Evolutionary conservation across 1,140 invertebrate genomes (phyloP), one percentile per base, ranked within the genome.

Genomic region (Aporrectodea caliginosa): DNA sequence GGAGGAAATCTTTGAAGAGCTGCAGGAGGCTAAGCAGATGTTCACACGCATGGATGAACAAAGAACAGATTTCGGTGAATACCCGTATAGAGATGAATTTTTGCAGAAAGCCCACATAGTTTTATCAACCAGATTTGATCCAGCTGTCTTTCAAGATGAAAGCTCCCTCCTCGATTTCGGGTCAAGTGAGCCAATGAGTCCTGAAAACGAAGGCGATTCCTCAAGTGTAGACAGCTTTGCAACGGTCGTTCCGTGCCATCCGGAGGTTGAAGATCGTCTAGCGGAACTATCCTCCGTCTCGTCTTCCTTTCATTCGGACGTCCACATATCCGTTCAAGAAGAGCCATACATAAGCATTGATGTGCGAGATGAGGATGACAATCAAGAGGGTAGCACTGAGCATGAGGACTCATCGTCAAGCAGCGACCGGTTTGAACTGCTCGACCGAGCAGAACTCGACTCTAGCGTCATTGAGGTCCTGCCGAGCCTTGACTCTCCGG

Each of bases 181-280:
- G 35, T 27, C 75, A 2, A 43, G 70, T 43, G 79, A 80, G 16
- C 69, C 80, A 1, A 34, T 75, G 29, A 82, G 81, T 22, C 84
- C 84, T 73, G 86, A 87, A 78, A 86, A 88, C 82, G 73, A 81
- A 43, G 86, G 83, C 16, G 93, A 94, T 82, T 94, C 94, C 0
- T 94, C 94, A 0, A 93, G 91, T 58, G 93, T 93, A 85, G 95
- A 96, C 86, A 95, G 94, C 34, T 96, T 96, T 89, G 94, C 86
- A 70, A 88, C 87, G 74, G 87, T 88, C 27, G 85, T 88, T 73
- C 84, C 85, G 70, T 85, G 83, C 27, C 83, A 95, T 69, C 33
- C 73, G 0, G 93, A 92, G 84, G 91, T 93, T 31, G 92, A 94
- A 85, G 92, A 94, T 71, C 81, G 86, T 71, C 80, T 87, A 70